Conservation (phyloP, 2,113 vertebrate species). For the Callaeas wilsoni region DNA sequence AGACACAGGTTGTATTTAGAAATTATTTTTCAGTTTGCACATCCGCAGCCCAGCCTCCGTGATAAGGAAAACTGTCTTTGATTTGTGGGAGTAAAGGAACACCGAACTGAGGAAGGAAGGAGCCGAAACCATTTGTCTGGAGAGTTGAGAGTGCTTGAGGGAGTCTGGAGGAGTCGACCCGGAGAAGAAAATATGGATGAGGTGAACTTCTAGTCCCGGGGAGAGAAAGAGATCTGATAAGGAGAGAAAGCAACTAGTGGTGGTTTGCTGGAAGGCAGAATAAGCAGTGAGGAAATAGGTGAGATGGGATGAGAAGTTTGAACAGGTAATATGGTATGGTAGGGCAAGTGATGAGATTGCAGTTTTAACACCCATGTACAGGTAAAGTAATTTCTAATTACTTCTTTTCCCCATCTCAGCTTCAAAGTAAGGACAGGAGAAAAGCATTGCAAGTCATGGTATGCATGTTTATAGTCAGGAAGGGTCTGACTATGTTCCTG, state of each 20-base stretch:
- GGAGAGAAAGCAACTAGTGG: background rate
- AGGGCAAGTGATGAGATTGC: background rate
- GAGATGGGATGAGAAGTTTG: background rate
- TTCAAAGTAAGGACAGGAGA: background rate
- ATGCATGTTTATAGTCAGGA: background rate
- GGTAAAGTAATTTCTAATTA: background rate
- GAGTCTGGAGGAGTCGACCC: background rate
- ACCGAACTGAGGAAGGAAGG: background rate
- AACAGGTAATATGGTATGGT: background rate
- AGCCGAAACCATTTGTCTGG: background rate
- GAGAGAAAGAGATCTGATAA: background rate
- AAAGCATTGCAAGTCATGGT: background rate
- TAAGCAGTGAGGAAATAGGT: background rate
- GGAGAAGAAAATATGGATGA: background rate
- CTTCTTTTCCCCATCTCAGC: background rate
- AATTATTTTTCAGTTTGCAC: fast-evolving
- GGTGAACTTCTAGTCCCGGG: background rate
- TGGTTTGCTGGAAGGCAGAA: background rate
- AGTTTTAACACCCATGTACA: background rate
- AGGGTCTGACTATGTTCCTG: background rate
- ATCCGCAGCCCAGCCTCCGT: background rate
- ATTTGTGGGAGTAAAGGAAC: background rate
- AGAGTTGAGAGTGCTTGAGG: background rate
- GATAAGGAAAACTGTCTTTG: background rate
- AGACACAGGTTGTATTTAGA: background rate